These are phyloP conservation scores for Operophtera brumata DNA, from an alignment of 2,888 invertebrate species.

Conservation along the genomic window DNA sequence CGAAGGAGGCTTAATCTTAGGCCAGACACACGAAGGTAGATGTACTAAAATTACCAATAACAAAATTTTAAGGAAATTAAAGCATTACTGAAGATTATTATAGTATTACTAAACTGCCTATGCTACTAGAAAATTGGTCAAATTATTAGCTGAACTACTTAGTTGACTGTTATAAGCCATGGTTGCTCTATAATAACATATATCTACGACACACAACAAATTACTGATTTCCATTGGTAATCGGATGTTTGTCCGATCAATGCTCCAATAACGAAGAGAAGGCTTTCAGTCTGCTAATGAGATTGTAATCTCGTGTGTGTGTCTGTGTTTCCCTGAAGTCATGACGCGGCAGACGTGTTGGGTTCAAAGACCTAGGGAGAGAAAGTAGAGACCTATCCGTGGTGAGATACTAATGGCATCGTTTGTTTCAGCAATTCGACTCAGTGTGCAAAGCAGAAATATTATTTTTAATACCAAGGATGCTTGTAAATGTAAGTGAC, in stretches of 20 bases:
- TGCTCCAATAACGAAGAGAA: constrained; percentile 7
- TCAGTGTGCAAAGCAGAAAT: constrained; percentile 89
- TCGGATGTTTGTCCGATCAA: neutral
- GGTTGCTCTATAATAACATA: too few species aligned
- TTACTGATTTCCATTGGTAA: neutral
- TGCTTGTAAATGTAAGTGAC: constrained; percentile 86
- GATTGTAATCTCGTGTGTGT: constrained; percentile 7
- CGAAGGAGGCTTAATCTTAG: too few species aligned
- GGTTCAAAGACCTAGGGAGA: neutral
- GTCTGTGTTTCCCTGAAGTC: neutral
- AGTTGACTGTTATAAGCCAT: too few species aligned
- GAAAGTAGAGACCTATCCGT: too few species aligned
- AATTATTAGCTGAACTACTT: too few species aligned
- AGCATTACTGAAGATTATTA: too few species aligned
- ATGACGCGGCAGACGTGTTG: neutral
- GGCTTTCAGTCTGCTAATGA: constrained; percentile 16
- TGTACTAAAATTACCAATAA: too few species aligned
- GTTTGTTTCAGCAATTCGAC: constrained; percentile 87
- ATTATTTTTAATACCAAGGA: constrained; percentile 86
- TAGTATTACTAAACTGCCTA: too few species aligned
- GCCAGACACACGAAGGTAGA: too few species aligned
- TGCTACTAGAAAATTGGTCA: too few species aligned
- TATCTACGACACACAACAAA: too few species aligned
- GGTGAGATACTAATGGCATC: neutral
- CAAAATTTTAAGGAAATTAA: too few species aligned